Evolutionary conservation across 2,888 invertebrate genomes (phyloP), one percentile per base, ranked within the genome.

Genomic region (Caenorhabditis drosophilae): DNA sequence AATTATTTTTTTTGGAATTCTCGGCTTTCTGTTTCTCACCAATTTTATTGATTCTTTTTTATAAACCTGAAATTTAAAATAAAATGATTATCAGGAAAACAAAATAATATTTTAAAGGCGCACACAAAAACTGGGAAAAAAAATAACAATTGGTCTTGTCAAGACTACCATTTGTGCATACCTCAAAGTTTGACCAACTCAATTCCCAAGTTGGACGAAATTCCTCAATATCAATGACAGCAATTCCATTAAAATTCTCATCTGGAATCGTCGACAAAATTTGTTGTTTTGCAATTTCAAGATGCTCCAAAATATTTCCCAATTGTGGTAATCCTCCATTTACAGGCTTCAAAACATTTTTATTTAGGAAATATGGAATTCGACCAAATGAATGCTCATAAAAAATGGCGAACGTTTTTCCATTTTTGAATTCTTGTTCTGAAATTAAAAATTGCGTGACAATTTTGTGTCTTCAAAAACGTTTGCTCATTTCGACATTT

Each of bases 321-420:
- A 67, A 64, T 69, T 75, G 75, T 4, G 75, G 75, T 7, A 75
- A 54, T n/a, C 75, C 75, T 42, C 75, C 75, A 31, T 72, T 70
- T 36, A 57, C 42, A 12, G 64, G 60, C 16, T 50, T 41, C 15
- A 36, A 44, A 11, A 47, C 48, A 26, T 62, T 59, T 20, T 59
- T 50, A 2, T 27, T 45, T 23, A 61, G 47, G 23, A 60, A 69
- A 51, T 68, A 70, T n/a, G 75, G 70, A 22, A 72, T 55, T 22
- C 54, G 60, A 11, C 70, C 69, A 22, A 70, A 70, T 18, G 48
- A 54, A 46, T 60, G 57, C 62, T 68, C 66, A 40, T 75, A 75
- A 49, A 75, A 68, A 12, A 72, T 62, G 12, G 68, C 70, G 23
- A 75, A 64, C 22, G 36, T 47, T 22, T 63, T 50, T 12, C 68